Evolutionary conservation across 1,140 invertebrate genomes (phyloP), one percentile per base, ranked within the genome.

Genomic region (Saccostrea cuccullata): DNA sequence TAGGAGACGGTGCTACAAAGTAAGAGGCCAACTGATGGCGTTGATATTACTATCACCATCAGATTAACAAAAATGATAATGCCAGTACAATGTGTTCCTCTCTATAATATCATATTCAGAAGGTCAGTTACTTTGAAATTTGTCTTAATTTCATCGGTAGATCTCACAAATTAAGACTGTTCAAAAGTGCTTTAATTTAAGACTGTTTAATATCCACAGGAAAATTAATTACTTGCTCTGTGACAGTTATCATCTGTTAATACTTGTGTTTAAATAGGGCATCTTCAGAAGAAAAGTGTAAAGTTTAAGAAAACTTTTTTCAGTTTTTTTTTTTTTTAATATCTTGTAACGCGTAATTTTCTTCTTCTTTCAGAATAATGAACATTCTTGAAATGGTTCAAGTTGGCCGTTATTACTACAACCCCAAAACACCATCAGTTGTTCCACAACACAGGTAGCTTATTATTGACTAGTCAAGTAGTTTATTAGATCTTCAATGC

Each of bases 51-150:
- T 5, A 95, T 98, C 26, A 96, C 96, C 89, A 97, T 96, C 88
- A 97, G 97, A 87, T 85, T 93, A 96, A 96, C 87, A 94, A 97
- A 91, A 96, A 96, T 92, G 0, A 85, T 95, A 77, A 94, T 93
- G 0, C 94, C 97, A 1, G 90, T 95, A 36, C 97, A 98, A 84
- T 97, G 97, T 94, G 95, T 97, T n/a, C 97, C 97, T 86, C 95
- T 98, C n/a, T 98, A 98, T 92, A 99, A 99, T 94, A 95, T 98
- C 87, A 93, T 98, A 11, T 97, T 99, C 91, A 96, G 97, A 91
- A 96, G 96, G 90, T 95, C 89, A 67, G 87, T 64, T 64, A 47
- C 9, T 47, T 47, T 47, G 47, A 9, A 47, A 47, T 9, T 8
- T 47, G 47, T 47, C 47, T 47, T 47, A 47, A 47, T 47, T 47